Evolutionary conservation across 1,140 invertebrate species (phyloP), one percentile per base, ranked within the genome.

Genomic region (Trichomalopsis sarcophagae): DNA sequence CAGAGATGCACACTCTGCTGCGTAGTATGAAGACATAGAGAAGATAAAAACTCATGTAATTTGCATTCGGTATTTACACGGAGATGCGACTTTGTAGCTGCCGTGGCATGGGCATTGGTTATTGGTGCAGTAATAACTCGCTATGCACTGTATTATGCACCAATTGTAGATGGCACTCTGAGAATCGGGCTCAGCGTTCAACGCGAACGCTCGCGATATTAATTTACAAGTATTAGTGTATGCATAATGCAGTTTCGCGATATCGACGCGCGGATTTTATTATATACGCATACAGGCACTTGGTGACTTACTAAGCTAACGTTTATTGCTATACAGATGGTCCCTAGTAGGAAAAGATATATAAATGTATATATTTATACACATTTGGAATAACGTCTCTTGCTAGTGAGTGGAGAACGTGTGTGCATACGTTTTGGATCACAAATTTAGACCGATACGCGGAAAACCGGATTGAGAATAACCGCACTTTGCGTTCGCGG

Each of bases 271-370:
- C 17, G 55, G 6, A 62, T 62, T n/a, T 44, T 44, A 44, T 62
- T n/a, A 9, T 44, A 44, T 10, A 44, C 10, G 17, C 55, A 62
- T n/a, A 62, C 21, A 44, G 73, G 74, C 74, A 83, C 82, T 77
- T 40, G 69, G 50, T 40, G 13, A 76, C n/a, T 17, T 75, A 82
- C 17, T 14, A 10, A 10, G n/a, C 27, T 76, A 82, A 77, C 1
- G 27, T 47, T 77, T 85, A 71, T 75, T 62, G 44, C 55, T 78
- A 62, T 62, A 36, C 33, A 91, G 68, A 80, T 91, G 91, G 91
- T 91, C 91, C 91, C 91, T 91, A 90, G 89, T 88, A 90, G 90
- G 89, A 91, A 44, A 44, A 91, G 89, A 88, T 90, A 27, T 27
- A 27, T 27, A 62, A 62, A 62, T 1, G 7, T 62, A 62, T 21